Evolutionary conservation across 2,113 vertebrate genomes (phyloP).

Genomic region (Gallinago undulata): DNA sequence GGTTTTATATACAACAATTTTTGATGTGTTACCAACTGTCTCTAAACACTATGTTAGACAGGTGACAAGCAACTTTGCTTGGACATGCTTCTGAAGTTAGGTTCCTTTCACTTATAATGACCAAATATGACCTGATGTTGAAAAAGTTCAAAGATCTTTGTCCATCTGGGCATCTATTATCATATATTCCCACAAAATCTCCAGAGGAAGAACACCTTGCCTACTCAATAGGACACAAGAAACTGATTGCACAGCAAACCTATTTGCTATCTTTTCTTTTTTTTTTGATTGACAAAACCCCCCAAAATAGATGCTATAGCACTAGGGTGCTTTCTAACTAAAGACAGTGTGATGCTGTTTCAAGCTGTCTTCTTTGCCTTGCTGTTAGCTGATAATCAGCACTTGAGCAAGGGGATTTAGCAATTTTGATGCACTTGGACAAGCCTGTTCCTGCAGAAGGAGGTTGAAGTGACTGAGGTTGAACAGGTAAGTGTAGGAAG

Average conservation of each 20-base stretch:
- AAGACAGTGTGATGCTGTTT: not conserved
- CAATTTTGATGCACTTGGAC: not conserved
- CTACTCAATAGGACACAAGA: not conserved
- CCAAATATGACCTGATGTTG: not conserved
- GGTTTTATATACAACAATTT: not conserved
- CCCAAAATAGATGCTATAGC: not conserved
- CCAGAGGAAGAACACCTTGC: not conserved
- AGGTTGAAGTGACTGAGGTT: not conserved
- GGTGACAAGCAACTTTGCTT: not conserved
- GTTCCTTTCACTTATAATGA: not conserved
- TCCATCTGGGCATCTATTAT: not conserved
- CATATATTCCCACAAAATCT: not conserved
- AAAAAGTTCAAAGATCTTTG: not conserved
- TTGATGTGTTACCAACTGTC: not conserved
- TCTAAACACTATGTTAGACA: not conserved
- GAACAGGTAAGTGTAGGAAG: not conserved
- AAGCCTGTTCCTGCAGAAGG: not conserved
- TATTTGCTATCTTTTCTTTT: not conserved
- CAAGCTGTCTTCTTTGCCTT: not conserved
- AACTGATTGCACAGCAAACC: not conserved
- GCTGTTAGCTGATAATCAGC: not conserved
- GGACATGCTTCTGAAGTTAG: not conserved
- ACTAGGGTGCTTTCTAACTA: not conserved
- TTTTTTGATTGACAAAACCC: not conserved
- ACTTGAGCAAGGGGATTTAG: not conserved